Base-by-base conservation (phyloP, 30 jellyfish, hydroid and myxozoan species). In the Pseudorhiza aurosa region DNA sequence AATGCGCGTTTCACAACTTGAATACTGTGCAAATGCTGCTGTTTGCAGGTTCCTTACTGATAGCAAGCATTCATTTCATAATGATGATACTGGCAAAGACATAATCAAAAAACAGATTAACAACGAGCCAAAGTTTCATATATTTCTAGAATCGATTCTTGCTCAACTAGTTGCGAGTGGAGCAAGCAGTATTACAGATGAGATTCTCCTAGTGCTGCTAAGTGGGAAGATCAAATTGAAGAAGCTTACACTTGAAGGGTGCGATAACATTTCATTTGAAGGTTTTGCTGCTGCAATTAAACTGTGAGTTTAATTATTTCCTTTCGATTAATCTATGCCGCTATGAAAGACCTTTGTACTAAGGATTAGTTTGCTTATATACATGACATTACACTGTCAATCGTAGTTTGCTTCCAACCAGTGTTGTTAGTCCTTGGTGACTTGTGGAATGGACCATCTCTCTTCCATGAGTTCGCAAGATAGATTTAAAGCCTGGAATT, bases 161-260 rank as follows among this genome's bases (percentile, higher is more conserved):
- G 32, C 70, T 1, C 6, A 30, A 4, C 31, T 79, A 1, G 91
- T 79, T 32, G 74, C 44, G 21, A 27, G 65, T 15, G 21, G 53
- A 33, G 74, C 91, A 27, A 29, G 26, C 35, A 46, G 30, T 30
- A 74, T 79, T 18, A 42, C 62, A 4, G 91, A 79, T 42, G 82
- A 63, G 25, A 21, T 62, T 14, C 73, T 79, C 14, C 46, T n/a
- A 29, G 51, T 79, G 63, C 40, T 84, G 40, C 64, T 77, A 32
- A 40, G 75, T 77, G 89, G 89, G 5, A 51, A 53, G 7, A 51
- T 45, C 33, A 88, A 72, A 33, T 6, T 84, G 72, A 84, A 71
- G 36, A 30, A 42, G 47, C 56, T 84, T 55, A 15, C 1, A 39
- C 77, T 84, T 33, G 46, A 53, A 72, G 60, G 67, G 42, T 84